These are phyloP conservation scores for Lerista edwardsae DNA, from an alignment of 2,797 vertebrate species.

Conservation along the genomic window DNA sequence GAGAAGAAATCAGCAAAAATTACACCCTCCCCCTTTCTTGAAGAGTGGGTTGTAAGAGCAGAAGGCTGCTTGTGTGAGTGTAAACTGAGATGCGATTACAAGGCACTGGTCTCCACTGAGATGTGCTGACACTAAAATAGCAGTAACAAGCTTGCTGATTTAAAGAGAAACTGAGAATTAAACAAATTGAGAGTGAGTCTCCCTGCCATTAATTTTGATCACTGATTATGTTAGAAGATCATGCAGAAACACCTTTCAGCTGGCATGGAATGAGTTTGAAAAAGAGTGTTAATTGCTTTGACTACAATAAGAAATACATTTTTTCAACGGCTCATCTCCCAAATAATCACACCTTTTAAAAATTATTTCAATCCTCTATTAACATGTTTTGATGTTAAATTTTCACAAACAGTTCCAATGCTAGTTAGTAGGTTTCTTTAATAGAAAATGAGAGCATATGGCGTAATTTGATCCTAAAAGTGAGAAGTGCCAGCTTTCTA, in stretches of 20 bases:
- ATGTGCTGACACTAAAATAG: background rate
- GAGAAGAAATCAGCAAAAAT: no score
- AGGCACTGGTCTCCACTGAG: background rate
- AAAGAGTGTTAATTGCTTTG: conserved; percentile 26
- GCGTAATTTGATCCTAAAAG: conserved; percentile 8
- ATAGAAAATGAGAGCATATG: background rate
- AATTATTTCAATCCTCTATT: conserved; percentile 15
- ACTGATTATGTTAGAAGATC: background rate
- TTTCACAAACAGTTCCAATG: conserved; percentile 9
- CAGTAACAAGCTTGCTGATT: background rate
- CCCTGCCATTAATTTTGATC: background rate
- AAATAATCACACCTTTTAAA: conserved; percentile 9
- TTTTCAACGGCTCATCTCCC: background rate
- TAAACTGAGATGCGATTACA: no score
- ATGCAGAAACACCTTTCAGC: conserved; percentile 7
- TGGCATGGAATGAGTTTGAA: background rate
- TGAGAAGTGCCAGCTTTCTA: background rate
- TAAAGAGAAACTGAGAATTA: background rate
- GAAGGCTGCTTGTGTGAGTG: no score
- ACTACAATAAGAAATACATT: conserved; percentile 7
- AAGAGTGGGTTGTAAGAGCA: no score
- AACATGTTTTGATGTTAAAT: conserved; percentile 18
- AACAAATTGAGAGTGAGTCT: background rate
- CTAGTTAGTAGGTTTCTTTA: background rate
- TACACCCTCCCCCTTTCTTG: no score